Percentiles rank a stretch among this genome's conserved stretches.
Evolutionary conservation across 2,113 vertebrate genomes (phyloP).

Genomic region (Corythaixoides concolor): DNA sequence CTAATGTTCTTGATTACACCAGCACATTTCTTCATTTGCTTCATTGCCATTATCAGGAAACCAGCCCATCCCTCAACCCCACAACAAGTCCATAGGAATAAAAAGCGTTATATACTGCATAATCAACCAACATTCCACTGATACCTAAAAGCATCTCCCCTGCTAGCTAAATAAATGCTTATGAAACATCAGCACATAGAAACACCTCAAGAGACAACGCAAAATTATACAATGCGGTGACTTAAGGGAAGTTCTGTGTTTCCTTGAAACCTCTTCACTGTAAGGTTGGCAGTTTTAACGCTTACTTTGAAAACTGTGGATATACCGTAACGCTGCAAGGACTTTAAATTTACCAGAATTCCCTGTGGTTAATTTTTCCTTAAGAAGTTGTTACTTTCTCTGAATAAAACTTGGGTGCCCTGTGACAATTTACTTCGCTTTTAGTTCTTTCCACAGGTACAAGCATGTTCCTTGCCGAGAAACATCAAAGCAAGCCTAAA

Average conservation of each 20-base stretch:
- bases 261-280: neutral
- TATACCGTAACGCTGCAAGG: neutral
- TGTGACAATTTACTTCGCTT: neutral
- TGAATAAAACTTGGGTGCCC: neutral
- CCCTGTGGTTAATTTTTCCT: neutral
- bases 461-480: neutral
- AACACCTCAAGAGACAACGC: neutral
- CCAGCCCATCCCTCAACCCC: neutral
- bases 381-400: neutral
- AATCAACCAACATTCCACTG: neutral
- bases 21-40: neutral
- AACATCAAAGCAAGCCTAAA: conserved; percentile 1
- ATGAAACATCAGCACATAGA: neutral
- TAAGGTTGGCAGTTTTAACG: neutral
- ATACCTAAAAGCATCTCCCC: neutral
- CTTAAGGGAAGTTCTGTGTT: neutral
- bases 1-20: neutral
- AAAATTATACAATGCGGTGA: neutral
- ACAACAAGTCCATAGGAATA: neutral
- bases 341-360: neutral
- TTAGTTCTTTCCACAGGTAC: neutral
- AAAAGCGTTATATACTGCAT: neutral
- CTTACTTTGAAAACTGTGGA: neutral
- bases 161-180: neutral
- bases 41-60: neutral